Evolutionary conservation across 2,797 vertebrate genomes (phyloP).

Genomic region (Myotis planiceps): DNA sequence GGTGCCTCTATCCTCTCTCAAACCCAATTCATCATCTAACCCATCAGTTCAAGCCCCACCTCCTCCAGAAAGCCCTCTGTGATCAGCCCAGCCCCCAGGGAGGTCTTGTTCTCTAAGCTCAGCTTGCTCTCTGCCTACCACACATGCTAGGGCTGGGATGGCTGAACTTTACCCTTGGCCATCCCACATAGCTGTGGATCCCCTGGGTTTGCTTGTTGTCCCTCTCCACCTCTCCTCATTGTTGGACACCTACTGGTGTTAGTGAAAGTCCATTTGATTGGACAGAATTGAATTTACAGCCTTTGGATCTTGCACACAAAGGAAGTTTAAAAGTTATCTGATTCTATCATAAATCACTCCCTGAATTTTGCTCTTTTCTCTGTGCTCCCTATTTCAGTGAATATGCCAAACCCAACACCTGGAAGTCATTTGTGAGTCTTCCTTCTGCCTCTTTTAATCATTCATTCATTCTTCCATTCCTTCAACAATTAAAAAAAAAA

Average conservation of each 20-base stretch:
- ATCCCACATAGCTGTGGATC: too few species aligned
- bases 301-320: conserved; percentile 3
- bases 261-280: neutral
- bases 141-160: neutral
- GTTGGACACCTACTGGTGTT: neutral
- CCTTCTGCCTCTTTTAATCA: neutral
- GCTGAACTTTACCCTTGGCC: neutral
- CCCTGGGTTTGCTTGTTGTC: neutral
- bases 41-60: neutral
- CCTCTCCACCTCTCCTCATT: neutral
- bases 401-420: neutral
- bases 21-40: neutral
- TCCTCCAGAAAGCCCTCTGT: neutral
- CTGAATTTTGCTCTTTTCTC: neutral
- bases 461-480: neutral
- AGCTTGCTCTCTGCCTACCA: neutral
- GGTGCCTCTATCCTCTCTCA: neutral
- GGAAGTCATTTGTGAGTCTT: neutral
- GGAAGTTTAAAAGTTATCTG: neutral
- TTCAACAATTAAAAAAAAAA: neutral
- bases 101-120: neutral
- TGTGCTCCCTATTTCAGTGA: neutral
- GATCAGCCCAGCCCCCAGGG: neutral
- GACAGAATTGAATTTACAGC: conserved; percentile 2
- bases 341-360: neutral